These are phyloP conservation scores for Gymnosoma rotundatum DNA, from an alignment of 2,888 invertebrate species.

Conservation along the genomic window DNA sequence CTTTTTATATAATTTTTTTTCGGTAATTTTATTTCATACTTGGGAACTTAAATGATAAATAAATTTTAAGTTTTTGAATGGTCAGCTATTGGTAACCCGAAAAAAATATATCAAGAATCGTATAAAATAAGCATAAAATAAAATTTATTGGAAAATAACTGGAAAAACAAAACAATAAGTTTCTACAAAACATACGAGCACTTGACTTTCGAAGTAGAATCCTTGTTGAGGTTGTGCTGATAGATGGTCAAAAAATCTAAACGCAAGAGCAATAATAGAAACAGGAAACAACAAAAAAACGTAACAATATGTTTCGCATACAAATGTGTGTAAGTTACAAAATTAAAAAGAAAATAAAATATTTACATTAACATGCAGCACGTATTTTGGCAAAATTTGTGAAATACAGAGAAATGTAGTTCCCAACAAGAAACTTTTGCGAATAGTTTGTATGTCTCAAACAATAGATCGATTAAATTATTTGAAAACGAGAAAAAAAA, in stretches of 20 bases:
- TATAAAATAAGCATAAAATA: conserved; percentile 72
- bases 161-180: conserved; percentile 41
- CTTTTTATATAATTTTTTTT: conserved; percentile 18
- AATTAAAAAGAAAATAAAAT: not conserved
- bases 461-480: too few species aligned
- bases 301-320: conserved; percentile 65
- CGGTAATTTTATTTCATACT: conserved; percentile 59
- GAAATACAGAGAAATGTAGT: conserved; percentile 2
- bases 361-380: not conserved
- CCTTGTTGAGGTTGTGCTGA: conserved; percentile 45
- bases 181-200: conserved; percentile 17
- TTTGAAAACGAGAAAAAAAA: too few species aligned
- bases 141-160: conserved; percentile 73
- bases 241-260: conserved; percentile 1
- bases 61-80: conserved; percentile 69
- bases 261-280: not conserved
- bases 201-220: conserved; percentile 42
- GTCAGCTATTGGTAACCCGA: conserved; percentile 64
- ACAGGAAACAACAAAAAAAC: conserved; percentile 1
- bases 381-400: not conserved
- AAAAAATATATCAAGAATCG: conserved; percentile 59
- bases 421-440: conserved; percentile 7
- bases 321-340: conserved; percentile 36
- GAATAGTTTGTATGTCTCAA: not conserved
- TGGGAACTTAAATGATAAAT: conserved; percentile 72